phyloP scores from a whole-genome alignment of 2,888 invertebrate species.

The Drosophila quasianomalipes region DNA sequence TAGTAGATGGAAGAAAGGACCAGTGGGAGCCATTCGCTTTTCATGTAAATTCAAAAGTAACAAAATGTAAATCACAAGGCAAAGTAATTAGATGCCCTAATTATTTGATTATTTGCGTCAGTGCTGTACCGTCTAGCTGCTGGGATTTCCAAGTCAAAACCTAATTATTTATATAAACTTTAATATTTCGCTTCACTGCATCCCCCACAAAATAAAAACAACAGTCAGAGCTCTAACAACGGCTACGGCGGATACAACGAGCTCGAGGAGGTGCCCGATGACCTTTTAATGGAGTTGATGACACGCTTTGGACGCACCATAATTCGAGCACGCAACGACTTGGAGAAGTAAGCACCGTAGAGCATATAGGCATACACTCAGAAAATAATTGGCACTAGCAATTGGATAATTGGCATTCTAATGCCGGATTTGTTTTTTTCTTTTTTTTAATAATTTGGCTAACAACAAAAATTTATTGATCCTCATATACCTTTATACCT shows the following conservation, averaged over 20 bases:
- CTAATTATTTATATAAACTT: slow-evolving; percentile 58
- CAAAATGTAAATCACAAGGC: slow-evolving; percentile 30
- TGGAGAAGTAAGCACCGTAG: slow-evolving; percentile 89
- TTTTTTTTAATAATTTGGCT: background rate
- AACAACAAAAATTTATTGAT: background rate
- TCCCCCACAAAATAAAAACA: background rate
- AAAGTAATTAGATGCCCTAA: slow-evolving; percentile 48
- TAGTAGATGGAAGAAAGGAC: background rate
- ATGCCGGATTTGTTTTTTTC: too few relatives aligned
- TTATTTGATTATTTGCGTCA: slow-evolving; percentile 36
- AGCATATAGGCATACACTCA: background rate
- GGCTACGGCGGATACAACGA: slow-evolving; percentile 86
- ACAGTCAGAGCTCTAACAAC: slow-evolving; percentile 79
- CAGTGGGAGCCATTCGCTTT: slow-evolving; percentile 24
- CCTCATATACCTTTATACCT: background rate
- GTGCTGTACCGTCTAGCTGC: slow-evolving; percentile 1
- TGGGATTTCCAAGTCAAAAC: slow-evolving; percentile 28
- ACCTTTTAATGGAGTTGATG: slow-evolving; percentile 90
- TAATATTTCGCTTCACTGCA: slow-evolving; percentile 74
- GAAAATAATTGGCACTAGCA: background rate
- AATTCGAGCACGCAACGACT: slow-evolving; percentile 91
- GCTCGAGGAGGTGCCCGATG: slow-evolving; percentile 91
- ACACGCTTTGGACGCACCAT: slow-evolving; percentile 91
- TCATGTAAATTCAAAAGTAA: slow-evolving; percentile 44
- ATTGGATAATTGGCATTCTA: background rate